Percentiles rank a stretch among this genome's conserved stretches.
phyloP scores from a whole-genome alignment of 2,797 vertebrate genomes.

The Enteromius paludinosus region DNA sequence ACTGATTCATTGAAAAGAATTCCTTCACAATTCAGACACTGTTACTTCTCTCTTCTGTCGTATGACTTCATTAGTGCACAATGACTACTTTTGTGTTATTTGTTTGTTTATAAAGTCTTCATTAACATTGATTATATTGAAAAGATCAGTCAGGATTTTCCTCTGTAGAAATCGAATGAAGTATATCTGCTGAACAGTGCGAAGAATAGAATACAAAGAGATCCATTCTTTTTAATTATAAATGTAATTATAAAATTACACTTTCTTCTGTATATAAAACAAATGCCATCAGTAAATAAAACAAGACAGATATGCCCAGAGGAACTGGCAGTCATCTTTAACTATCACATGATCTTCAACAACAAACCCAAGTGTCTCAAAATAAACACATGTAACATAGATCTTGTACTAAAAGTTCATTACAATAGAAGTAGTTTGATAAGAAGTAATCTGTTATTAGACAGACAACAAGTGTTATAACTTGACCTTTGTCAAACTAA shows the following conservation, averaged over 20 bases:
- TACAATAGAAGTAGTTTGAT: not conserved
- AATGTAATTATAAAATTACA: not conserved
- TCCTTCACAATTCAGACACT: not conserved
- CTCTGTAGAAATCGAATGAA: not conserved
- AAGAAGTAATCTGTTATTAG: not conserved
- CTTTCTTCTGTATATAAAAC: not conserved
- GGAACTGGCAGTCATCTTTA: not conserved
- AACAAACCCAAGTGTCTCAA: not conserved
- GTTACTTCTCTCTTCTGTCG: not conserved
- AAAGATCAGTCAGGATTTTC: not conserved
- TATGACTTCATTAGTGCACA: not conserved
- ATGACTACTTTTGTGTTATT: not conserved
- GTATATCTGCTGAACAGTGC: not conserved
- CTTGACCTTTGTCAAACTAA: not conserved
- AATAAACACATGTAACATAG: too few species aligned
- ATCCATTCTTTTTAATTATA: not conserved
- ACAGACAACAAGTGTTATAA: not conserved
- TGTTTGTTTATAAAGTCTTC: not conserved
- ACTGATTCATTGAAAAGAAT: not conserved
- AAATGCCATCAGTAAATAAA: not conserved
- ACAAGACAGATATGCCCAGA: not conserved
- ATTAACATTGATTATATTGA: not conserved
- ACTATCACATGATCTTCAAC: not conserved
- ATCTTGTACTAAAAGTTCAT: not conserved
- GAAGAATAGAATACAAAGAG: not conserved